Percentiles rank a stretch among this genome's conserved stretches.
phyloP scores from a whole-genome alignment of 2,888 invertebrate species.

The Helleia helle region DNA sequence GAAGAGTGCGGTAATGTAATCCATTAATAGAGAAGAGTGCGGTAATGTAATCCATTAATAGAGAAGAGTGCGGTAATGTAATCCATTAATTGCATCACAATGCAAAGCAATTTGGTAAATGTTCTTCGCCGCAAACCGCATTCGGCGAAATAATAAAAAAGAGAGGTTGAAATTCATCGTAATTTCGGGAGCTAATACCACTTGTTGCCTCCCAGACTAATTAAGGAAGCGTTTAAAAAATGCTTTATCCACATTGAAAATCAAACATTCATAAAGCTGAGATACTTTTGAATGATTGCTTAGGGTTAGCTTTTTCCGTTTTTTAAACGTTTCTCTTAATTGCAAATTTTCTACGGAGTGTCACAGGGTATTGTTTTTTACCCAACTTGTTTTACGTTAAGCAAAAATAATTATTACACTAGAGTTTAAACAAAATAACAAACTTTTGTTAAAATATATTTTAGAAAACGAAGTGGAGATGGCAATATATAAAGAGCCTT shows the following conservation, averaged over 20 bases:
- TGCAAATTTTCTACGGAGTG: background rate
- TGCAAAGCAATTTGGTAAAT: slow-evolving; percentile 60
- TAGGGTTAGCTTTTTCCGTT: slow-evolving; percentile 29
- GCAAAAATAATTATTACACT: background rate
- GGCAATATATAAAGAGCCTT: too few species aligned
- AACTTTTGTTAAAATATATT: too few species aligned
- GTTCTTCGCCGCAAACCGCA: slow-evolving; percentile 56
- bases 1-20: slow-evolving; percentile 17
- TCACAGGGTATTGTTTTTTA: background rate
- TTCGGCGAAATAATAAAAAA: slow-evolving; percentile 39
- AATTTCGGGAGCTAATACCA: slow-evolving; percentile 67
- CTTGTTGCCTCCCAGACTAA: slow-evolving; percentile 70
- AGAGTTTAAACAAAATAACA: too few species aligned
- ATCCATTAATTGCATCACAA: slow-evolving; percentile 39
- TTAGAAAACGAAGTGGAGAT: too few species aligned
- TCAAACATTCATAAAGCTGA: slow-evolving; percentile 62
- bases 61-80: slow-evolving; percentile 15
- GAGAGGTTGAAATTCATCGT: slow-evolving; percentile 34
- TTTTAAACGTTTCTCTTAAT: slow-evolving; percentile 27
- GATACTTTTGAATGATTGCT: slow-evolving; percentile 35
- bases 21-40: slow-evolving; percentile 35
- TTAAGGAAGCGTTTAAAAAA: slow-evolving; percentile 65
- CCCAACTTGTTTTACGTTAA: too few species aligned
- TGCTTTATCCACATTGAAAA: slow-evolving; percentile 45
- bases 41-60: slow-evolving; percentile 25